Percentiles rank a stretch among this genome's conserved stretches.
phyloP scores from a whole-genome alignment of 2,113 vertebrate genomes.

The Eonycteris spelaea region DNA sequence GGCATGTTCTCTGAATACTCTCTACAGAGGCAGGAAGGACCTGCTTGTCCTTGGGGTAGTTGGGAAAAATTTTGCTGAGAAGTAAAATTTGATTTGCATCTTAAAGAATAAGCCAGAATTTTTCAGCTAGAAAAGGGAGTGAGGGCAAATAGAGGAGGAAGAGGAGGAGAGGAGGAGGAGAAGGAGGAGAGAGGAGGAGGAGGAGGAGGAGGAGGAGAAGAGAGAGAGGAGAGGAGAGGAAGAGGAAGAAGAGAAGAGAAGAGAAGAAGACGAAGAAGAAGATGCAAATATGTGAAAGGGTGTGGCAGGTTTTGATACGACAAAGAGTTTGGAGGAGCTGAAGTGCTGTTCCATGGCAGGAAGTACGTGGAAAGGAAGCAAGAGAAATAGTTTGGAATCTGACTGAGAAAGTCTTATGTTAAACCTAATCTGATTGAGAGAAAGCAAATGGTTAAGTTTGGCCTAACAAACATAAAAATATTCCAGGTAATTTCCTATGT shows the following conservation, averaged over 20 bases:
- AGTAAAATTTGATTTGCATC: neutral
- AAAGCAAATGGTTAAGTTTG: neutral
- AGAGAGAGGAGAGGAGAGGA: too few relatives aligned
- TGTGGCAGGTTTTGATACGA: neutral
- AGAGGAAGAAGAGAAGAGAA: too few relatives aligned
- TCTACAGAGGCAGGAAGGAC: neutral
- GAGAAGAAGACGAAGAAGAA: neutral
- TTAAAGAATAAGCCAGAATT: neutral
- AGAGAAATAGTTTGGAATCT: neutral
- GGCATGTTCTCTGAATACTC: neutral
- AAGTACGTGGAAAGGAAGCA: neutral
- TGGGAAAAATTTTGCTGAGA: neutral
- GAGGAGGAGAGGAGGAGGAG: too few relatives aligned
- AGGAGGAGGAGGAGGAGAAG: too few relatives aligned
- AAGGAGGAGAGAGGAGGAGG: too few relatives aligned
- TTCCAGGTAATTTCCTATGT: neutral
- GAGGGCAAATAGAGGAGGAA: too few relatives aligned
- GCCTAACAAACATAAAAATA: neutral
- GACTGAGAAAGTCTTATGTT: neutral
- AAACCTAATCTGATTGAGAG: neutral
- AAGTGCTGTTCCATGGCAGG: neutral
- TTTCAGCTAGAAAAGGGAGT: neutral
- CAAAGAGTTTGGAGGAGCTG: neutral
- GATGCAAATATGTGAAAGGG: neutral
- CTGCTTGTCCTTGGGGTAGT: neutral